phyloP scores from a whole-genome alignment of 2,113 vertebrate genomes.

The Seriola rivoliana region DNA sequence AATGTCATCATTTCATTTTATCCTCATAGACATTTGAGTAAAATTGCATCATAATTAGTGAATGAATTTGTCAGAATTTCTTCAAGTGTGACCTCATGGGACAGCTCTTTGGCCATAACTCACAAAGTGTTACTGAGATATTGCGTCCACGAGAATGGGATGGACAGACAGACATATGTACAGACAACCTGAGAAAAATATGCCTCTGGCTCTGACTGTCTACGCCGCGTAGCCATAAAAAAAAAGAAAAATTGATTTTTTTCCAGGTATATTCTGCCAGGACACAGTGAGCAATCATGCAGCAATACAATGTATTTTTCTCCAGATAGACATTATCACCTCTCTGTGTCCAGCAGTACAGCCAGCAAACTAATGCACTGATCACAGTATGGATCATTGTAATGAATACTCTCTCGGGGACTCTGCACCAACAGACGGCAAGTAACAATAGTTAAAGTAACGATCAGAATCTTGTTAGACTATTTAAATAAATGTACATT shows the following conservation, averaged over 20 bases:
- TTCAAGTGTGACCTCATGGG: too few species aligned
- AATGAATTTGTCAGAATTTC: too few species aligned
- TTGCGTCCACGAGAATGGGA: too few species aligned
- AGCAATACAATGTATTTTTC: slow-evolving; percentile 7
- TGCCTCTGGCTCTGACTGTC: too few species aligned
- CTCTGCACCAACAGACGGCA: slow-evolving; percentile 13
- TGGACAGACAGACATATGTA: too few species aligned
- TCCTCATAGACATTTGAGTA: too few species aligned
- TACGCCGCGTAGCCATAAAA: too few species aligned
- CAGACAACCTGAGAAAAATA: too few species aligned
- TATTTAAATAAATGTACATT: slow-evolving; percentile 15
- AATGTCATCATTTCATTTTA: too few species aligned
- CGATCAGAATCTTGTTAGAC: slow-evolving; percentile 3
- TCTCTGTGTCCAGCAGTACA: slow-evolving; percentile 22
- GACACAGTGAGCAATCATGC: slow-evolving; percentile 6
- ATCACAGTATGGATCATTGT: slow-evolving; percentile 38
- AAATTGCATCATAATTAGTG: too few species aligned
- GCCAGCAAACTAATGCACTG: slow-evolving; percentile 40
- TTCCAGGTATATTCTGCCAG: slow-evolving; percentile 9
- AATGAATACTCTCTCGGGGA: slow-evolving; percentile 48
- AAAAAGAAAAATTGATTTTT: slow-evolving; percentile 4
- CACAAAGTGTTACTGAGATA: too few species aligned
- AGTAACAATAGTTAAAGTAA: slow-evolving; percentile 23
- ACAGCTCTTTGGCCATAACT: too few species aligned
- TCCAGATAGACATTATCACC: slow-evolving; percentile 30